Evolutionary conservation across 2,888 invertebrate species (phyloP), one percentile per base, ranked within the genome.

Genomic region (Coecobrya sp.): DNA sequence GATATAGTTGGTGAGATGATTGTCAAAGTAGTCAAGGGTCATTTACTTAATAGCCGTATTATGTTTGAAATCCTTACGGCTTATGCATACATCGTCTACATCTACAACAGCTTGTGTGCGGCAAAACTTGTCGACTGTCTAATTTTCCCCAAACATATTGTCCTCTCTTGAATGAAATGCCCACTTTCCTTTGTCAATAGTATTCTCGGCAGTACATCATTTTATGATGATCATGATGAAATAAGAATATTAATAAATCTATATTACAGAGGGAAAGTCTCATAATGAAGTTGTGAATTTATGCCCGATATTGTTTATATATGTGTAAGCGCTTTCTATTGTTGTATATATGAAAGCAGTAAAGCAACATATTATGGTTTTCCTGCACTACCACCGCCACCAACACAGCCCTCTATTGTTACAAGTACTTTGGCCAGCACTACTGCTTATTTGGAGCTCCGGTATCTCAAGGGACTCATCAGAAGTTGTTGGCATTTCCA

Each of bases 401-500:
- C 49, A 70, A 4, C 36, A 22, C 19, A 55, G 1, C 59, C 13
- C 27, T 27, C 68, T 70, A 70, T 86, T 86, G 86, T 86, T 70
- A 86, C 84, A 25, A 73, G 25, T 42, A 30, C 73, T 82, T 11
- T 52, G 30, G 42, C 65, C 68, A 25, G 1, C 45, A 36, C 25
- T 19, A 36, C 81, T 82, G 68, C 81, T 49, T 52, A 86, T 65
- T 86, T 62, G 85, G 85, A 85, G 59, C 90, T 81, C 42, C 1
- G 42, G 42, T 49, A 16, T 94, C 95, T 92, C 94, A 19, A 19
- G 90, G 93, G 95, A 94, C 94, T 94, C 95, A 94, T 95, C 94
- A 94, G 93, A 93, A 95, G 94, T 93, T 93, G 93, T 92, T 95
- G 95, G 94, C 95, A 95, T 95, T 95, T 95, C 93, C 93, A 93